Conservation (phyloP, 2,797 vertebrate genomes). For the Ptychadena robeensis region DNA sequence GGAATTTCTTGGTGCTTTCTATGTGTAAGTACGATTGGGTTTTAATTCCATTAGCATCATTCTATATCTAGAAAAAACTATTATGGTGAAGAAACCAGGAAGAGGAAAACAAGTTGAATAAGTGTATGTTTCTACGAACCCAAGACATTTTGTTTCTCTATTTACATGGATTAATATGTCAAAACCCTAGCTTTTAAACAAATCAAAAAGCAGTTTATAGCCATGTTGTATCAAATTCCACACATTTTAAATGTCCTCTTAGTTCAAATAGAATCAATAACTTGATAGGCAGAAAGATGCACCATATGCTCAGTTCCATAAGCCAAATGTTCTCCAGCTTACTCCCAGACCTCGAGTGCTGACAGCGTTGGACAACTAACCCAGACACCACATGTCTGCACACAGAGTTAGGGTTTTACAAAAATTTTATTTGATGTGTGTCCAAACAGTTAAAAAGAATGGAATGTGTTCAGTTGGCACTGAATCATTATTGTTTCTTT, state of each 20-base stretch:
- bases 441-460: not conserved
- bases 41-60: too few species aligned
- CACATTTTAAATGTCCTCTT: not conserved
- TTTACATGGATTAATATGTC: not conserved
- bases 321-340: constrained; percentile 25
- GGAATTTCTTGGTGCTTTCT: too few species aligned
- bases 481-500: not conserved
- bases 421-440: not conserved
- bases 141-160: not conserved
- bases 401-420: not conserved
- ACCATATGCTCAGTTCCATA: not conserved
- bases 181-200: not conserved
- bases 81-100: too few species aligned
- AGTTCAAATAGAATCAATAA: not conserved
- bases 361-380: not conserved
- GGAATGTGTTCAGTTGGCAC: not conserved
- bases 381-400: not conserved
- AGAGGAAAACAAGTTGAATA: too few species aligned
- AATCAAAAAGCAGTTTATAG: not conserved
- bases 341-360: not conserved
- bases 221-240: not conserved
- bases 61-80: too few species aligned
- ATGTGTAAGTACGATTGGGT: too few species aligned
- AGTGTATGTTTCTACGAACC: not conserved
- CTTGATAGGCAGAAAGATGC: not conserved